A percentile compares a stretch with the other conserved stretches of the same genome.
phyloP scores from a whole-genome alignment of 2,888 invertebrate genomes.

The Drosophila macrothrix region DNA sequence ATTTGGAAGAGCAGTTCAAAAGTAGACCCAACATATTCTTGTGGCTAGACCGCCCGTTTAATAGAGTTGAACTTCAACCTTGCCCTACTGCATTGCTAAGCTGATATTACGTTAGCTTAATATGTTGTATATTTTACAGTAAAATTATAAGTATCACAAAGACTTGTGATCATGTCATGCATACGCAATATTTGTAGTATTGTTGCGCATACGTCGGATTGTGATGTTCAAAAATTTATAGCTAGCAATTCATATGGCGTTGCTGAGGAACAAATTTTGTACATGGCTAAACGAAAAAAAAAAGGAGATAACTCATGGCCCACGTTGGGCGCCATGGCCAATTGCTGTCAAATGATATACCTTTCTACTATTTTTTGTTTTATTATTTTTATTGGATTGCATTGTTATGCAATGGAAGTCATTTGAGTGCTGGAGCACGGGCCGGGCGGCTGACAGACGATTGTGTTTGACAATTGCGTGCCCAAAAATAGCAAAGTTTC shows the following conservation, averaged over 20 bases:
- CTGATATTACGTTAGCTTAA: constrained; percentile 6
- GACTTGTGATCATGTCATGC: constrained; percentile 19
- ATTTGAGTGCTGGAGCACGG: constrained; percentile 19
- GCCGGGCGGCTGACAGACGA: constrained; percentile 17
- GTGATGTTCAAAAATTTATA: constrained; percentile 48
- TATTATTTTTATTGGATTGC: constrained; percentile 63
- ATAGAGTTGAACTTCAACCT: neutral
- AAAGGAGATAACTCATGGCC: constrained; percentile 45
- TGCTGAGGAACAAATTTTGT: constrained; percentile 18
- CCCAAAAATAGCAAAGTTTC: constrained; percentile 55
- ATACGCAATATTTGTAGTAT: constrained; percentile 44
- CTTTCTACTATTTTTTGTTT: constrained; percentile 31
- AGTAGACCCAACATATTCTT: neutral
- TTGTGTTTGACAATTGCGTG: constrained; percentile 65
- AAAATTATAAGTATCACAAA: constrained; percentile 32
- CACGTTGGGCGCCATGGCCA: constrained; percentile 47
- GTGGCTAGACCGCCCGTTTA: neutral
- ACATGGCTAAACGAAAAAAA: constrained; percentile 15
- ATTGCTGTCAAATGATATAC: constrained; percentile 71
- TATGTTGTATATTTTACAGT: neutral
- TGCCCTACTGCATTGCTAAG: neutral
- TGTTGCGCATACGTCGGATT: constrained; percentile 50
- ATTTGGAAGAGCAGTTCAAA: constrained; percentile 5
- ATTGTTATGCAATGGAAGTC: constrained; percentile 68
- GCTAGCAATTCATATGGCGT: constrained; percentile 37